phyloP scores from a whole-genome alignment of 2,797 vertebrate species.

The Tenualosa thibaudeaui region DNA sequence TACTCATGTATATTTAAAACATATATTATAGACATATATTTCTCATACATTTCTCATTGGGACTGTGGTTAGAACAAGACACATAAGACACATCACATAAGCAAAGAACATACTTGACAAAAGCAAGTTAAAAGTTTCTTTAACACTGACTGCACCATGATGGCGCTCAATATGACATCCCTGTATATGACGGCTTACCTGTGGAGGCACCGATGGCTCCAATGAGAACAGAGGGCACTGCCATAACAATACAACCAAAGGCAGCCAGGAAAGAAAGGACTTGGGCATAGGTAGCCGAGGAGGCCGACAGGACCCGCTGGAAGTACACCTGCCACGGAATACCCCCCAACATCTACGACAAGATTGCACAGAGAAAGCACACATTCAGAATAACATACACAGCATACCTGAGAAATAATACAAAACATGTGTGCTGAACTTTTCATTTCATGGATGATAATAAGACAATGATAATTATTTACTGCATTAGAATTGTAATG shows the following conservation, averaged over 20 bases:
- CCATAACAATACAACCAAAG: slow-evolving; percentile 94
- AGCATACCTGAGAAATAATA: background rate
- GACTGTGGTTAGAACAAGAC: no score
- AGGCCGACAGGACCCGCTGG: slow-evolving; percentile 95
- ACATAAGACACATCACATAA: no score
- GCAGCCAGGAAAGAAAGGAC: slow-evolving; percentile 93
- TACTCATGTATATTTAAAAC: slow-evolving; percentile 49
- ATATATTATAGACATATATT: background rate
- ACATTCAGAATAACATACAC: slow-evolving; percentile 42
- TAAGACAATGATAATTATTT: background rate
- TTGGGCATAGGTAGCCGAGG: slow-evolving; percentile 95
- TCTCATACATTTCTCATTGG: background rate
- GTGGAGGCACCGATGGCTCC: slow-evolving; percentile 96
- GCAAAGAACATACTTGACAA: no score
- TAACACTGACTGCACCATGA: no score
- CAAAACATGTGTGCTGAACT: no score
- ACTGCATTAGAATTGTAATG: background rate
- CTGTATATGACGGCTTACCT: slow-evolving; percentile 69
- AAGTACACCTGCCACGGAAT: slow-evolving; percentile 99
- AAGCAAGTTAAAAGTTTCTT: no score
- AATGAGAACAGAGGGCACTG: slow-evolving; percentile 89
- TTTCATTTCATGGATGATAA: background rate
- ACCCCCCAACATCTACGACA: slow-evolving; percentile 90
- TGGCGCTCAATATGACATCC: no score
- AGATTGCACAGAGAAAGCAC: slow-evolving; percentile 63